Conservation (phyloP, 1,140 invertebrate genomes). For the Campoletis sonorensis region DNA sequence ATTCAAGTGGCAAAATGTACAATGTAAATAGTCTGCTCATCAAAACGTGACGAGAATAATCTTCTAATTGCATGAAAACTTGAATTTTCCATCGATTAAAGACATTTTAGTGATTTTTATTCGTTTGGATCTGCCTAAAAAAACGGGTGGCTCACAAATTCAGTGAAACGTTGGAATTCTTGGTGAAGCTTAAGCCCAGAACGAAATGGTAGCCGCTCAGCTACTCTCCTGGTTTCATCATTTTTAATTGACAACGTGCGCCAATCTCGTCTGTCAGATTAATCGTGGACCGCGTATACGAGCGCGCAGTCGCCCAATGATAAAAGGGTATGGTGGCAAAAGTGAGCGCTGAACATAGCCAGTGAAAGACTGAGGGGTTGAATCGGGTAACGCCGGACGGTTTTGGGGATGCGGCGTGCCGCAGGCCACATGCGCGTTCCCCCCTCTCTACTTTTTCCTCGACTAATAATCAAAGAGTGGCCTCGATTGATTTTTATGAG, state of each 20-base stretch:
- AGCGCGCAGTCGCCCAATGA: slow-evolving; percentile 26
- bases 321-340: slow-evolving; percentile 13
- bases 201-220: slow-evolving; percentile 35
- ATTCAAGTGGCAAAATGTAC: too few species aligned
- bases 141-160: background rate
- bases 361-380: slow-evolving; percentile 45
- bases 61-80: background rate
- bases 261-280: slow-evolving; percentile 70
- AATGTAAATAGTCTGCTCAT: too few species aligned
- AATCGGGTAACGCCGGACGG: slow-evolving; percentile 51
- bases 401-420: slow-evolving; percentile 49
- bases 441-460: slow-evolving; percentile 19
- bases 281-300: slow-evolving; percentile 54
- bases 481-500: slow-evolving; percentile 38
- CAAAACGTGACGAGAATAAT: too few species aligned
- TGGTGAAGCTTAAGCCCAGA: slow-evolving; percentile 38
- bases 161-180: slow-evolving; percentile 21
- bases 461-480: slow-evolving; percentile 39
- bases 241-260: slow-evolving; percentile 74
- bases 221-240: slow-evolving; percentile 65
- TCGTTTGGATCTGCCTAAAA: background rate
- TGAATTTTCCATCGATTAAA: background rate
- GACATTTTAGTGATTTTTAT: background rate
- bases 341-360: slow-evolving; percentile 3
- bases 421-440: slow-evolving; percentile 33